Conservation (phyloP, 64 coral and sea anemone genomes). For the Pocillopora damicornis region DNA sequence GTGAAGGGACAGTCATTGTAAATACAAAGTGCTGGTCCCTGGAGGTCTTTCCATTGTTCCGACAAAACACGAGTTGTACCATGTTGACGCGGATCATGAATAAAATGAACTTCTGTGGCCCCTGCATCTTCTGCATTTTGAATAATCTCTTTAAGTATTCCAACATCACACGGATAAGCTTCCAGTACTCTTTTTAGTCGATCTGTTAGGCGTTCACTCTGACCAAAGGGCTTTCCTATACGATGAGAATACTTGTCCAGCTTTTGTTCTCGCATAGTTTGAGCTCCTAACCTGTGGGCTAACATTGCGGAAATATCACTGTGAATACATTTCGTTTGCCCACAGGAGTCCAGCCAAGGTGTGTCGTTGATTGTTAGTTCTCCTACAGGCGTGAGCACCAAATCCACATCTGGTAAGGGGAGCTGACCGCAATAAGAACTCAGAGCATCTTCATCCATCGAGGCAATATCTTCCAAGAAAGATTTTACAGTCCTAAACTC, state of each 20-base stretch:
- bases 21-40: constrained; percentile 90
- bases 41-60: constrained; percentile 79
- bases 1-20: constrained; percentile 83
- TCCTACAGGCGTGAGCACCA: constrained; percentile 49
- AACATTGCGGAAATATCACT: constrained; percentile 64
- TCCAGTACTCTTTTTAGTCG: constrained; percentile 65
- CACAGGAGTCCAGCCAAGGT: constrained; percentile 61
- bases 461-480: constrained; percentile 72
- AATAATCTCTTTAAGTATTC: constrained; percentile 87
- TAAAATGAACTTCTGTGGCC: constrained; percentile 80
- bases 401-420: constrained; percentile 70
- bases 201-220: constrained; percentile 73
- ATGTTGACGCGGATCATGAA: constrained; percentile 83
- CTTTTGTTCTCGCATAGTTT: constrained; percentile 54
- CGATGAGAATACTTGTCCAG: constrained; percentile 75
- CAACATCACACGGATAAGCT: constrained; percentile 82
- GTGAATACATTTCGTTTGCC: constrained; percentile 54
- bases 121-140: constrained; percentile 93
- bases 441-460: constrained; percentile 46
- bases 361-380: constrained; percentile 83
- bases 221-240: constrained; percentile 88
- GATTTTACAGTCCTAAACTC: constrained; percentile 77
- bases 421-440: constrained; percentile 42
- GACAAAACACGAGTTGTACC: constrained; percentile 65
- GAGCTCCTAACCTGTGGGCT: constrained; percentile 76